phyloP scores from a whole-genome alignment of 2,797 vertebrate species.

The Picus viridis region DNA sequence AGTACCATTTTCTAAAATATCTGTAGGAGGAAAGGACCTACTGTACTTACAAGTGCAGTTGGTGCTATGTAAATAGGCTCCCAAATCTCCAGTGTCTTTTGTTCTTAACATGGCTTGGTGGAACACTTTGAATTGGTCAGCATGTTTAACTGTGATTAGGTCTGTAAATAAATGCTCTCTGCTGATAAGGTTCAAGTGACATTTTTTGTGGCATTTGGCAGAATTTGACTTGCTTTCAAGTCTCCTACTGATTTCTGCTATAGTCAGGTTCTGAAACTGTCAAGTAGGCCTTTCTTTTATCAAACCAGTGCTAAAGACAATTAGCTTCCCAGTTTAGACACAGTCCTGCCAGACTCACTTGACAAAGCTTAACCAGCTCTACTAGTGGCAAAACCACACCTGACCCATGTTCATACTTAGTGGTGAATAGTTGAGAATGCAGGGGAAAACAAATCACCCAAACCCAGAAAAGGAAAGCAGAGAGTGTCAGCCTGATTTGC shows the following conservation, averaged over 20 bases:
- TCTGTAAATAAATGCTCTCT: slow-evolving; percentile 50
- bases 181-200: slow-evolving; percentile 40
- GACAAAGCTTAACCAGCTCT: neutral
- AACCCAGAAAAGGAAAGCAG: neutral
- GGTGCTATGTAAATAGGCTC: slow-evolving; percentile 12
- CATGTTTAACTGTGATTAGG: slow-evolving; percentile 21
- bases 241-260: neutral
- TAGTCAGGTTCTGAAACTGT: neutral
- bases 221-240: slow-evolving; percentile 37
- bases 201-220: slow-evolving; percentile 48
- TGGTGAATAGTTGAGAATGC: neutral
- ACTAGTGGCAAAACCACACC: neutral
- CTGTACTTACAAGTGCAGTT: neutral
- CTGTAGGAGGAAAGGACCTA: neutral
- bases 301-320: neutral
- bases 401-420: neutral
- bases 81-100: slow-evolving; percentile 22
- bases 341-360: neutral
- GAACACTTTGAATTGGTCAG: neutral
- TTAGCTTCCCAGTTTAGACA: neutral
- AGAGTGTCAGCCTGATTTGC: neutral
- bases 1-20: slow-evolving; percentile 14
- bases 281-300: neutral
- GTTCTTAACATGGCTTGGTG: slow-evolving; percentile 20
- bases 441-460: neutral